These are phyloP conservation scores for Lepus townsendii DNA, from an alignment of 2,797 vertebrate species.

Conservation along the genomic window DNA sequence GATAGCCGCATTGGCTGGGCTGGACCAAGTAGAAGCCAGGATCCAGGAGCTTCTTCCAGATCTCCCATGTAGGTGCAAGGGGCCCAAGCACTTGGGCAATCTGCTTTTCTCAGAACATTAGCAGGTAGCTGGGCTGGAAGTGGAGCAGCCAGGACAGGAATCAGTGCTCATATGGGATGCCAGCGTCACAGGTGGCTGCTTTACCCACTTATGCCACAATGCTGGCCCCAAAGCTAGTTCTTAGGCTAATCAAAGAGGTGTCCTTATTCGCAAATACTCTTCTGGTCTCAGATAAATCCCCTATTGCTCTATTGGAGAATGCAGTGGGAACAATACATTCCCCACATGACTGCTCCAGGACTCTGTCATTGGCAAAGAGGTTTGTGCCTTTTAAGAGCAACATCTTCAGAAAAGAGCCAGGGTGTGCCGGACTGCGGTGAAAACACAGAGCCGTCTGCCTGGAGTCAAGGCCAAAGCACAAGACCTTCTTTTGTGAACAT, in stretches of 20 bases:
- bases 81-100: no score
- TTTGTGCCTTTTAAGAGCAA: neutral
- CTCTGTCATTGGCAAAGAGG: neutral
- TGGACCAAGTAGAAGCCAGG: no score
- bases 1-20: no score
- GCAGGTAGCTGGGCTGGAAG: no score
- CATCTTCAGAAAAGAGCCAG: neutral
- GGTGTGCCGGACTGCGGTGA: neutral
- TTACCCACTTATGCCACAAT: no score
- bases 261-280: neutral
- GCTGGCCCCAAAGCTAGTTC: neutral
- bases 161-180: no score
- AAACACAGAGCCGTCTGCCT: slow-evolving; percentile 51
- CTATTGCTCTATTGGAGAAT: neutral
- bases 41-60: no score
- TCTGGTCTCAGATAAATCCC: neutral
- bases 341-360: neutral
- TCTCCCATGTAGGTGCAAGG: no score
- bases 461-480: neutral
- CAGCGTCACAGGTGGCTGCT: no score
- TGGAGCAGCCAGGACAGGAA: no score
- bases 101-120: no score
- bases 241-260: neutral
- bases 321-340: neutral
- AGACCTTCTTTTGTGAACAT: slow-evolving; percentile 45